Conservation (phyloP, 2,113 vertebrate genomes). For the Azemiops feae region DNA sequence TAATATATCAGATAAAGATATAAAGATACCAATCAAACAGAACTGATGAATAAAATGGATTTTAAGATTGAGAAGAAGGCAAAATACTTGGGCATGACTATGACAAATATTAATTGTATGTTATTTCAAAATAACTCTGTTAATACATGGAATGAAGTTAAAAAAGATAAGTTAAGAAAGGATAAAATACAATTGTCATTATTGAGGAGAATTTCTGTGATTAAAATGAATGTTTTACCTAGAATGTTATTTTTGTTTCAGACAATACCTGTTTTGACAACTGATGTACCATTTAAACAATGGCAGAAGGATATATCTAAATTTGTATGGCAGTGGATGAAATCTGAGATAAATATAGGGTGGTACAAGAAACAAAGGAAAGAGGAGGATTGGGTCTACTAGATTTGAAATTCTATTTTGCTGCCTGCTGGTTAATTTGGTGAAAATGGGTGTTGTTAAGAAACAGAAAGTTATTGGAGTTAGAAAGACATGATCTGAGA, state of each 20-base stretch:
- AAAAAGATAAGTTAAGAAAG: not conserved
- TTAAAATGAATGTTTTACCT: not conserved
- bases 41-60: not conserved
- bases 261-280: not conserved
- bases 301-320: not conserved
- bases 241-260: not conserved
- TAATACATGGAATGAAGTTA: not conserved
- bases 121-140: not conserved
- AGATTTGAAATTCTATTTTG: not conserved
- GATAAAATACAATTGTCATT: not conserved
- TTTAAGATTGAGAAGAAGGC: not conserved
- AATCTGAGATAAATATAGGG: not conserved
- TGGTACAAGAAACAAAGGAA: not conserved
- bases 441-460: not conserved
- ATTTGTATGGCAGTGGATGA: not conserved
- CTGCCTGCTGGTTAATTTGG: not conserved
- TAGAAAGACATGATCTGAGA: not conserved
- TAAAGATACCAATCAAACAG: not conserved
- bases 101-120: not conserved
- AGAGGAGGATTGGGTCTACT: not conserved
- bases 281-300: not conserved
- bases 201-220: not conserved
- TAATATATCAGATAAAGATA: not conserved
- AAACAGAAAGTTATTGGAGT: not conserved
- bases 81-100: not conserved